phyloP scores from a whole-genome alignment of 2,888 invertebrate genomes.

The Cloeon dipterum region DNA sequence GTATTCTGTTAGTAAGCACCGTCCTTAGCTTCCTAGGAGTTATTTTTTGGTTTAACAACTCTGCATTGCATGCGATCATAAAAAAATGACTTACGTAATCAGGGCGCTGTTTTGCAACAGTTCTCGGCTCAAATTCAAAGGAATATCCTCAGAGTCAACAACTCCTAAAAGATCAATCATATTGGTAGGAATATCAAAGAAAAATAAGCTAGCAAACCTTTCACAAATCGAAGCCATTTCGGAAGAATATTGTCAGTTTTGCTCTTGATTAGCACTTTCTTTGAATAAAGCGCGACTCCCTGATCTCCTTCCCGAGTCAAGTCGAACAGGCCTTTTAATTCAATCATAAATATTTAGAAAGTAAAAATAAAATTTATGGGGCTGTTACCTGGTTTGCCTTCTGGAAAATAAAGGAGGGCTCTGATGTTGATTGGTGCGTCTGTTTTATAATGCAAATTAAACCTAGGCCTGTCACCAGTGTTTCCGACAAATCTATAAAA shows the following conservation, averaged over 20 bases:
- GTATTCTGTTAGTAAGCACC: slow-evolving; percentile 58
- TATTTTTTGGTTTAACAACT: slow-evolving; percentile 4
- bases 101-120: slow-evolving; percentile 81
- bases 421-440: slow-evolving; percentile 82
- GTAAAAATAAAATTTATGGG: background rate
- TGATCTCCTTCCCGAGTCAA: slow-evolving; percentile 63
- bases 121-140: slow-evolving; percentile 87
- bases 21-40: slow-evolving; percentile 47
- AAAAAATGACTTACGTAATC: slow-evolving; percentile 37
- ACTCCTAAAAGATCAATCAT: slow-evolving; percentile 44
- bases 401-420: slow-evolving; percentile 80
- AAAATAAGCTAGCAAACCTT: slow-evolving; percentile 31
- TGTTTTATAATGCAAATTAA: slow-evolving; percentile 75
- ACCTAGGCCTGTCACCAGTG: slow-evolving; percentile 70
- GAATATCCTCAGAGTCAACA: slow-evolving; percentile 96
- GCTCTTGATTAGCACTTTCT: slow-evolving; percentile 80
- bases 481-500: slow-evolving; percentile 79
- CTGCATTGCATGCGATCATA: too few relatives aligned
- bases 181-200: background rate
- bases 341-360: background rate
- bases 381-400: slow-evolving; percentile 47
- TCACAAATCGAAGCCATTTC: slow-evolving; percentile 86
- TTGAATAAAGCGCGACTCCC: slow-evolving; percentile 74
- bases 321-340: slow-evolving; percentile 50
- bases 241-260: slow-evolving; percentile 78